Evolutionary conservation across 1,140 invertebrate genomes (phyloP), one percentile per base, ranked within the genome.

Genomic region (Laupala kohalensis): DNA sequence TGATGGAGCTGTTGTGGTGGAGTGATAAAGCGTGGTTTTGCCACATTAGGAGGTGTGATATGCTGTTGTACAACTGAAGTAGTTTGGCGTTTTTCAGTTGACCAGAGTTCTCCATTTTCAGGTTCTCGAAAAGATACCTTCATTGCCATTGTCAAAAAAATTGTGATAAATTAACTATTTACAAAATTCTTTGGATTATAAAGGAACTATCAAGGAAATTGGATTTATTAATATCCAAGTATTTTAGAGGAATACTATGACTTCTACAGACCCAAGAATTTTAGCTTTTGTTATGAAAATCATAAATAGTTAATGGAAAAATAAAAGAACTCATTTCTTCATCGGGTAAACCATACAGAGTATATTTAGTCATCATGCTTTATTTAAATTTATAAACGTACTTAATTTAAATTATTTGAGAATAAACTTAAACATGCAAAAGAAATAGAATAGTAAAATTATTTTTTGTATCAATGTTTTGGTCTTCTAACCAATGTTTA

Each of bases 71-170:
- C 12, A 63, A 69, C 64, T 71, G 74, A 9, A 69, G 70, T 53
- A 13, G 69, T 64, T 15, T 37, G 69, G 25, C 70, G 73, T 71
- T 76, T 76, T 64, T 76, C 77, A 13, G 74, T 76, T 65, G 75
- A 75, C 76, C 75, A 77, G 12, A 77, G 72, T 64, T 77, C 76
- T 65, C 72, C 71, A 27, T 78, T 75, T 25, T 77, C 76, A 13
- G 77, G 76, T 69, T 77, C 77, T 75, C 74, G 75, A 75, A 75
- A 77, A 37, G 73, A 75, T 64, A 78, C 77, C 76, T 78, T 71
- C 6, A 37, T 53, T 13, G 9, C 19, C 37, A 53, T 19, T n/a
- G 23, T 24, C 15, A 66, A 25, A 66, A 25, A 66, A 53, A 53
- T 53, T 1, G 1, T 2, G 19, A 4, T 13, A 53, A 53, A 53